These are phyloP conservation scores for Cyphomyrus discorhynchus DNA, from an alignment of 2,113 vertebrate genomes.

Conservation along the genomic window DNA sequence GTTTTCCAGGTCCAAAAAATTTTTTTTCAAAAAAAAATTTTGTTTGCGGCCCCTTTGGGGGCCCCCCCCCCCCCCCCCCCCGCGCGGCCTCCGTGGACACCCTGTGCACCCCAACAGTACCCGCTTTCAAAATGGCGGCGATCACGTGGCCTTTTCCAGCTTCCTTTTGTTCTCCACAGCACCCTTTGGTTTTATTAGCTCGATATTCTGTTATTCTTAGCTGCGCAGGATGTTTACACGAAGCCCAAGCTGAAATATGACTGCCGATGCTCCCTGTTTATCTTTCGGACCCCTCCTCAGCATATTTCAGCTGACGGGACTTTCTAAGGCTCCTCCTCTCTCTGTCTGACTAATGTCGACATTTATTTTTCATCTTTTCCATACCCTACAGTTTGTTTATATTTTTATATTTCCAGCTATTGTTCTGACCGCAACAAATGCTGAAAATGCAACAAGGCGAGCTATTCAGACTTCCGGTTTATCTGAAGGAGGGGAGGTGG, in stretches of 20 bases:
- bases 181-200: constrained; percentile 63
- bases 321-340: constrained; percentile 21
- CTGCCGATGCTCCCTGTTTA: constrained; percentile 60
- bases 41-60: too few relatives aligned
- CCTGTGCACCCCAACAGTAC: constrained; percentile 13
- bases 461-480: not conserved
- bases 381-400: constrained; percentile 30
- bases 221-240: constrained; percentile 68
- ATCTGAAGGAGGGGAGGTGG: not conserved
- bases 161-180: constrained; percentile 52
- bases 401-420: constrained; percentile 39
- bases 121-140: constrained; percentile 34
- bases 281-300: constrained; percentile 37
- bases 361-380: not conserved
- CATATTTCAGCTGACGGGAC: not conserved
- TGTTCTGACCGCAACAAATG: constrained; percentile 25
- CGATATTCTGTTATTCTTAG: constrained; percentile 67
- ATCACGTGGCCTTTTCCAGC: constrained; percentile 32
- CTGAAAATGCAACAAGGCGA: not conserved
- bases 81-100: not conserved
- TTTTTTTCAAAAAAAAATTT: too few relatives aligned
- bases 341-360: constrained; percentile 23
- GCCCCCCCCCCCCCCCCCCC: too few relatives aligned
- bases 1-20: too few relatives aligned
- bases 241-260: constrained; percentile 61